Percentiles rank a stretch among this genome's conserved stretches.
Evolutionary conservation across 2,797 vertebrate species (phyloP).

Genomic region (Buphagus erythrorhynchus): DNA sequence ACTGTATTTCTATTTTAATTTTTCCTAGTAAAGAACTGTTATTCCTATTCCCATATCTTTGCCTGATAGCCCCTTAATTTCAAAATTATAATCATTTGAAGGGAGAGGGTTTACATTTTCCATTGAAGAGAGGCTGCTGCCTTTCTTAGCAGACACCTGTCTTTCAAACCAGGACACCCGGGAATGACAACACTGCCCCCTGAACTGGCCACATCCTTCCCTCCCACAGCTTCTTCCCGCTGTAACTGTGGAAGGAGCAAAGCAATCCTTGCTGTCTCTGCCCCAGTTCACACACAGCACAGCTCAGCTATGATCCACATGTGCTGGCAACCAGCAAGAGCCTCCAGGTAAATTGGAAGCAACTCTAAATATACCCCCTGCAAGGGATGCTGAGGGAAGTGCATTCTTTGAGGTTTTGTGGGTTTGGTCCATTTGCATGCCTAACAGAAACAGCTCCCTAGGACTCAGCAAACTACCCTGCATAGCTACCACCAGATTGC

Average conservation of each 20-base stretch:
- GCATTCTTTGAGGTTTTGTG: not conserved
- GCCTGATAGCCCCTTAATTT: too few relatives aligned
- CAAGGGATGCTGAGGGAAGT: not conserved
- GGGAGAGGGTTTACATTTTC: too few relatives aligned
- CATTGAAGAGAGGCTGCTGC: too few relatives aligned
- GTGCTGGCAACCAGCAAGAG: not conserved
- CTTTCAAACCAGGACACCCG: too few relatives aligned
- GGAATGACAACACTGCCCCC: not conserved
- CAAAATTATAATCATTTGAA: too few relatives aligned
- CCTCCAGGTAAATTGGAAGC: not conserved
- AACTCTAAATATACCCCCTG: not conserved
- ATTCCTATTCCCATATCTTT: too few relatives aligned
- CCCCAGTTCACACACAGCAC: not conserved
- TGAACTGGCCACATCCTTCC: accelerated
- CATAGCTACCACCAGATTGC: not conserved
- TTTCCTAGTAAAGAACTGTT: too few relatives aligned
- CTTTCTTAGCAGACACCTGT: too few relatives aligned
- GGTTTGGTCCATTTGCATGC: not conserved
- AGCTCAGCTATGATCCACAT: accelerated
- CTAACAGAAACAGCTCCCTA: not conserved
- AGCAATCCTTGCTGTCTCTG: not conserved
- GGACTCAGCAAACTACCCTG: not conserved
- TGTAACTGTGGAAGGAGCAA: not conserved
- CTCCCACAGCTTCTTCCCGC: not conserved
- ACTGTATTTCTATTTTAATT: too few relatives aligned